A percentile compares a stretch with the other conserved stretches of the same genome.
These are phyloP conservation scores for Antheraea mylitta DNA, from an alignment of 1,140 invertebrate species.

Conservation along the genomic window DNA sequence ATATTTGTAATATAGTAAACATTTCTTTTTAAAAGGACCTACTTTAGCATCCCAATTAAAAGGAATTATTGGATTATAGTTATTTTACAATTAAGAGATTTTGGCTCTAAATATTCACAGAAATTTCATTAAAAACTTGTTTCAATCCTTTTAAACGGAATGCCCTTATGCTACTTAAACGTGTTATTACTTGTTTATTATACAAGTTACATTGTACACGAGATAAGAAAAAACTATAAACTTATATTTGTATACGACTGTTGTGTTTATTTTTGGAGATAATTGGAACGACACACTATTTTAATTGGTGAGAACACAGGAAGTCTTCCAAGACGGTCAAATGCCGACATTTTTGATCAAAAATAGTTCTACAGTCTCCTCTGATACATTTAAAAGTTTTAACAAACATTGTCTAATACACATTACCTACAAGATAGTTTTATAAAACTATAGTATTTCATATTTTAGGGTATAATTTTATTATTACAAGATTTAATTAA, in stretches of 20 bases:
- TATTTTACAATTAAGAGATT: no score
- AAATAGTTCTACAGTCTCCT: background rate
- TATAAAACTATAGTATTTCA: no score
- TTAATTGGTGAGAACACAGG: constrained; percentile 10
- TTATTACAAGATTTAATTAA: no score
- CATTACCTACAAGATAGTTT: background rate
- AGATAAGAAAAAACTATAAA: background rate
- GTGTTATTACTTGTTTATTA: background rate
- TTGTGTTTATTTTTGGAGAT: constrained; percentile 15
- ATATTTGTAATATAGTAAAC: no score
- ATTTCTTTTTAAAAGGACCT: no score
- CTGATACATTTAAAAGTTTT: background rate
- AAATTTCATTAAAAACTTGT: no score
- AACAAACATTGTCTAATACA: background rate
- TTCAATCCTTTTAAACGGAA: no score
- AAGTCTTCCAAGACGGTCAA: background rate
- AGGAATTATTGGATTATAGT: no score
- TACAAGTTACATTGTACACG: background rate
- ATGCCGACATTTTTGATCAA: background rate
- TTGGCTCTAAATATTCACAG: no score
- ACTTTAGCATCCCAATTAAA: no score
- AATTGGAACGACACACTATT: constrained; percentile 9
- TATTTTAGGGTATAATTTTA: no score
- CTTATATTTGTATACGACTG: background rate
- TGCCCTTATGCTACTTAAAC: background rate